Evolutionary conservation across 1,140 invertebrate genomes (phyloP), one percentile per base, ranked within the genome.

Genomic region (Pogonomyrmex californicus): DNA sequence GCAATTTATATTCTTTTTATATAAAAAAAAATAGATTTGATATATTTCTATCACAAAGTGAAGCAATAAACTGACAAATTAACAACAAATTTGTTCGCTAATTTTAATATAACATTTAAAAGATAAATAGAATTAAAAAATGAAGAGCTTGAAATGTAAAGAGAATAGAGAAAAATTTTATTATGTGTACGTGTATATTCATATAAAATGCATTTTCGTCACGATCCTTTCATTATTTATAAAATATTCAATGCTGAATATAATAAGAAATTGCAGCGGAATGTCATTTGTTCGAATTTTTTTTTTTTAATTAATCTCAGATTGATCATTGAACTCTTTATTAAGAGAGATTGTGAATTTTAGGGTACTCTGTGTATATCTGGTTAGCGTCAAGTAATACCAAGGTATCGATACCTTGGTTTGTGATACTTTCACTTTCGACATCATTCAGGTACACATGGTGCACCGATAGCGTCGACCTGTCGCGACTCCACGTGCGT

Each of bases 391-490:
- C 38, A 23, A 71, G 36, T 6, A 54, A 4, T 41, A 47, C 5
- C 41, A 6, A 60, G 47, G 49, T 56, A 58, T 12, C 47, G 23
- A 71, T 82, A 82, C 66, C 41, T 82, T 33, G 49, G 36, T 49
- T 70, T 81, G 36, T 36, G 77, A 81, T 56, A 81, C 78, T 83
- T 83, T 83, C 68, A 83, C 79, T 83, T 73, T 83, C 68, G 79
- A 60, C 54, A 73, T 83, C n/a, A 49, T 83, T 41, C 68, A 73
- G 30, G 56, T 73, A 71, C 68, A 73, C 66, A 38, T 14, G 68
- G 30, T 83, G 65, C 38, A 41, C 41, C 77, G 47, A 54, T 47
- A 30, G 23, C 41, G 60, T 14, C 66, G 79, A 83, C 68, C 44
- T 83, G 68, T 83, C 79, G 66, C 79, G 79, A 49, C 23, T 49